Evolutionary conservation across 2,888 invertebrate genomes (phyloP), one percentile per base, ranked within the genome.

Genomic region (Pristionchus mayeri): DNA sequence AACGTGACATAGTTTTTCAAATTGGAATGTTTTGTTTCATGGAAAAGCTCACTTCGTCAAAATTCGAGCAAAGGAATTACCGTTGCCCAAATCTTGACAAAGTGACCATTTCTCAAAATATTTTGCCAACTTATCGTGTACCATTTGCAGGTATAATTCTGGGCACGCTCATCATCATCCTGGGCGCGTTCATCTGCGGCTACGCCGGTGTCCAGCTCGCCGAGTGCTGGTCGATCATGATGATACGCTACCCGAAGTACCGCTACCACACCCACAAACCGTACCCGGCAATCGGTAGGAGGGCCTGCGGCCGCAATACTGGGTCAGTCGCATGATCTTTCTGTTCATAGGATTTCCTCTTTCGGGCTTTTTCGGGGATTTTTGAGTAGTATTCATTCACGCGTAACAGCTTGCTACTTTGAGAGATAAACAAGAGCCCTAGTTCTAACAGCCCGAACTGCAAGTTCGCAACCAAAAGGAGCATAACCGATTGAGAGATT

Each of bases 231-330:
- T 88, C 87, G 48, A 89, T 89, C 57, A 85, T 89, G 34, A 89
- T 89, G 81, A 75, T 87, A 27, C 67, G 90, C 76, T 89, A 90
- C 88, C 90, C 88, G n/a, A 90, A 90, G 86, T 91, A 91, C 84
- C 87, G 91, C 6, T 86, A 87, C 57, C 92, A 92, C 81, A 90
- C 90, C 75, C 87, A 91, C 34, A 91, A 91, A 63, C 91, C 92
- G 44, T 92, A 92, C 63, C 91, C 91, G 30, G 90, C 90, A 1
- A 92, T 92, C 89, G 92, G 90, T 24, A 85, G 88, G 11, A 78
- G 90, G 67, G 91, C 91, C 6, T 34, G 90, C 6, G 90, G 91
- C 34, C 87, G 90, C 6, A 84, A 85, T 50, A 90, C 90, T 71
- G 87, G 86, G 90, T 91, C 52, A 86, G 89, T 75, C 11, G 16